Percentiles rank a stretch among this genome's conserved stretches.
Evolutionary conservation across 2,888 invertebrate species (phyloP).

Genomic region (Hydrotaea cyrtoneurina): DNA sequence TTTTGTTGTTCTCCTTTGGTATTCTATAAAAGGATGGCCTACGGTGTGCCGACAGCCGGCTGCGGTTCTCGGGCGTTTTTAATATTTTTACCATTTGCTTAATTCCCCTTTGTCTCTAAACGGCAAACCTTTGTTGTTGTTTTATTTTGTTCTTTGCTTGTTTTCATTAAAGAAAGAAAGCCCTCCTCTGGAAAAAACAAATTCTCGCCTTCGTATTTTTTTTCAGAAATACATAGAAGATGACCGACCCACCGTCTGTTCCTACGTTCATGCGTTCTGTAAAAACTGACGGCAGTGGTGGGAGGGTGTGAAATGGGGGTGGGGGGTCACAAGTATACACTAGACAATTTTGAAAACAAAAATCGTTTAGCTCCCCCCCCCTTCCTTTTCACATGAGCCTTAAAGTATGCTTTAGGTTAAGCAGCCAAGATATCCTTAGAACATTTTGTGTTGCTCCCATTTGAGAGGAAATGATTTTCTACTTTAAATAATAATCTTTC

Average conservation of each 20-base stretch:
- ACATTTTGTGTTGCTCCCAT: background rate
- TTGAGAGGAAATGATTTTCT: conserved; percentile 25
- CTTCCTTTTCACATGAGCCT: background rate
- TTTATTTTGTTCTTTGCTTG: background rate
- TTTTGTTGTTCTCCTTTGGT: background rate
- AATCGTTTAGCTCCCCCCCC: too few relatives aligned
- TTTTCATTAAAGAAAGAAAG: conserved; percentile 33
- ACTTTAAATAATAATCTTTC: conserved; percentile 37
- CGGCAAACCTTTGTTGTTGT: background rate
- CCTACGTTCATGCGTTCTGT: too few relatives aligned
- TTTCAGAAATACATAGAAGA: background rate
- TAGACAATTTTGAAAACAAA: too few relatives aligned
- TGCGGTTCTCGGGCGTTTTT: conserved; percentile 2
- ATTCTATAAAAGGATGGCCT: too few relatives aligned
- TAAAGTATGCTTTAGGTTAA: conserved; percentile 22
- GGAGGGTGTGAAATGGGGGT: too few relatives aligned
- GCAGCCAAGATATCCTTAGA: background rate
- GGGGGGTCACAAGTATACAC: too few relatives aligned
- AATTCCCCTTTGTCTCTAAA: conserved; percentile 1
- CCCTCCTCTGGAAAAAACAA: background rate
- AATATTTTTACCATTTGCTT: conserved; percentile 20
- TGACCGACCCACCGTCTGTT: background rate
- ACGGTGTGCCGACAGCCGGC: background rate
- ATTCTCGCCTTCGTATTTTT: background rate
- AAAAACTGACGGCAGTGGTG: too few relatives aligned